Conservation (phyloP, 1,140 invertebrate species). For the Idris sp. region DNA sequence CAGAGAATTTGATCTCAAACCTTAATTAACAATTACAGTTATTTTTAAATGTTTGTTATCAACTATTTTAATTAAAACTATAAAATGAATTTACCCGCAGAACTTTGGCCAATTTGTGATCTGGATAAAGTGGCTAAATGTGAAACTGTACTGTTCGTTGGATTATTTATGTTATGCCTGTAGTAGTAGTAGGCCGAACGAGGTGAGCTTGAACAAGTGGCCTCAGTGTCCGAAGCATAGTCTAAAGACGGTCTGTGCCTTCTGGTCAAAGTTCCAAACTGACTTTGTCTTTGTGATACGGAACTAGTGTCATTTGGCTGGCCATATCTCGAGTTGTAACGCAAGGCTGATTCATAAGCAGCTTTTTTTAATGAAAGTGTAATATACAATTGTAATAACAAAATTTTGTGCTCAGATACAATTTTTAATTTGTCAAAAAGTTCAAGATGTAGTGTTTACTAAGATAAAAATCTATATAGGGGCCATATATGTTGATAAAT, state of each 20-base stretch:
- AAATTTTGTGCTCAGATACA: too few relatives aligned
- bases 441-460: too few relatives aligned
- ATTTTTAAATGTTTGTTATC: too few relatives aligned
- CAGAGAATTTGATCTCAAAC: constrained; percentile 77
- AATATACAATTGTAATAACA: constrained; percentile 8
- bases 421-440: too few relatives aligned
- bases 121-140: constrained; percentile 76
- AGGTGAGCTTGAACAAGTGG: constrained; percentile 84
- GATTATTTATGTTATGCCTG: constrained; percentile 78
- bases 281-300: constrained; percentile 73
- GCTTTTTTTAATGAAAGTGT: constrained; percentile 25
- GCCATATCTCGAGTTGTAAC: constrained; percentile 81
- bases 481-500: too few relatives aligned
- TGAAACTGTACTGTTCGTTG: constrained; percentile 73
- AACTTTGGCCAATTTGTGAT: constrained; percentile 76
- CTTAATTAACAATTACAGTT: too few relatives aligned
- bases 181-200: constrained; percentile 89
- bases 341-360: constrained; percentile 68
- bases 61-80: too few relatives aligned
- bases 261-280: constrained; percentile 80
- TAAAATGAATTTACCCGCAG: constrained; percentile 72
- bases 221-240: constrained; percentile 96
- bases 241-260: constrained; percentile 87
- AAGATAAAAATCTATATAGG: too few relatives aligned
- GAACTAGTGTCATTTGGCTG: constrained; percentile 77